These are phyloP conservation scores for Gorsachius goisagi DNA, from an alignment of 2,113 vertebrate species.

Conservation along the genomic window DNA sequence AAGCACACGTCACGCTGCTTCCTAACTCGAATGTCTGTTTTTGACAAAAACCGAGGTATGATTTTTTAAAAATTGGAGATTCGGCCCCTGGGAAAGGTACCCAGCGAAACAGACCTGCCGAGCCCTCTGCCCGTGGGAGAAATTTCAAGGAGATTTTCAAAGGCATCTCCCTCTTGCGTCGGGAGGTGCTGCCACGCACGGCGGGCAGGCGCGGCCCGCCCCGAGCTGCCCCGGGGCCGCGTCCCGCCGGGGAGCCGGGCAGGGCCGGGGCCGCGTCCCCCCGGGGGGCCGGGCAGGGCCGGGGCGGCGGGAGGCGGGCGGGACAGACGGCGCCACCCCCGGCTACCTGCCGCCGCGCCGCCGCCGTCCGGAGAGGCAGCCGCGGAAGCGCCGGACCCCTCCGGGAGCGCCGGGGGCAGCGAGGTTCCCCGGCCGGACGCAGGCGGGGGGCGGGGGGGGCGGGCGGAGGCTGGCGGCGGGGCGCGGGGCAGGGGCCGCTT, in stretches of 20 bases:
- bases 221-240: neutral
- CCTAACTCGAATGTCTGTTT: neutral
- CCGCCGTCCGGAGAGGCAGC: neutral
- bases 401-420: neutral
- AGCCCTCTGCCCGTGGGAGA: neutral
- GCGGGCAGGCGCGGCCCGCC: neutral
- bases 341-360: neutral
- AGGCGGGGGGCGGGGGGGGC: too few relatives aligned
- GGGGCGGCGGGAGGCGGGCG: neutral
- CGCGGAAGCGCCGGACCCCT: neutral
- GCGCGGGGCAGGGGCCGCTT: too few relatives aligned
- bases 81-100: neutral
- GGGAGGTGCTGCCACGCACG: neutral
- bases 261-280: neutral
- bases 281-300: neutral
- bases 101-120: neutral
- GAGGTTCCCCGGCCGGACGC: neutral
- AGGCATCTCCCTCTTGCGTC: neutral
- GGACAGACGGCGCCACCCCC: too few relatives aligned
- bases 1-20: fast-evolving
- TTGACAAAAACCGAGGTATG: neutral
- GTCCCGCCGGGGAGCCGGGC: neutral
- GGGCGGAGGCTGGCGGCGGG: neutral
- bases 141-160: neutral
- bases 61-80: neutral